A percentile compares a stretch with the other conserved stretches of the same genome.
phyloP scores from a whole-genome alignment of 2,888 invertebrate genomes.

The Megaustenia siamemsis region DNA sequence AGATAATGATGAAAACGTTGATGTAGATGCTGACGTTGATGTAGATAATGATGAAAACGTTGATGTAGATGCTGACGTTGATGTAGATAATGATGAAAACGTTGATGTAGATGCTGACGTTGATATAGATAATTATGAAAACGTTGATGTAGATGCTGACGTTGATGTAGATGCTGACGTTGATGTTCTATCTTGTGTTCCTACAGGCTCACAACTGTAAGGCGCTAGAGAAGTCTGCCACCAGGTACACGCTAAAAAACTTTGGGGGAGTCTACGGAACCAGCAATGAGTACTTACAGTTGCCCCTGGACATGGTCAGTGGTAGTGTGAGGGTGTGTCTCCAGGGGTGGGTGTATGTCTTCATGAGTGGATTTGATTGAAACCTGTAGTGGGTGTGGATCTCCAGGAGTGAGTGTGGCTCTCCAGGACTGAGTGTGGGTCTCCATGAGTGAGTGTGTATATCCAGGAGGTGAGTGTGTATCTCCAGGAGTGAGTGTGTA shows the following conservation, averaged over 20 bases:
- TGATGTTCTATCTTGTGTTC: conserved; percentile 79
- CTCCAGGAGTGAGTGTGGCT: too few species aligned
- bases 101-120: neutral
- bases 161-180: neutral
- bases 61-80: neutral
- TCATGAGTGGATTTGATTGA: too few species aligned
- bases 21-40: neutral
- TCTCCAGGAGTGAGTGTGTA: too few species aligned
- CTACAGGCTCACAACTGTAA: conserved; percentile 88
- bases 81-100: neutral
- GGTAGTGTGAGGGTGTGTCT: too few species aligned
- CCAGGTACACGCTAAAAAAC: conserved; percentile 85
- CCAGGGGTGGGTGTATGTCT: too few species aligned
- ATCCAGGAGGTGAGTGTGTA: too few species aligned
- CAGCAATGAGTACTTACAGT: conserved; percentile 79
- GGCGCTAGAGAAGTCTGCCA: conserved; percentile 86
- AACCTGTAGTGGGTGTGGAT: too few species aligned
- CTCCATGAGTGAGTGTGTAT: too few species aligned
- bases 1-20: too few species aligned
- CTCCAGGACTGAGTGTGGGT: too few species aligned
- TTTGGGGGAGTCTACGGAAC: conserved; percentile 68
- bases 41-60: neutral
- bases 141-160: neutral
- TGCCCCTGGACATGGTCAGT: conserved; percentile 81
- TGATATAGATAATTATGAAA: neutral